Conservation (phyloP, 2,888 invertebrate genomes). For the Synergus laeviventris region DNA sequence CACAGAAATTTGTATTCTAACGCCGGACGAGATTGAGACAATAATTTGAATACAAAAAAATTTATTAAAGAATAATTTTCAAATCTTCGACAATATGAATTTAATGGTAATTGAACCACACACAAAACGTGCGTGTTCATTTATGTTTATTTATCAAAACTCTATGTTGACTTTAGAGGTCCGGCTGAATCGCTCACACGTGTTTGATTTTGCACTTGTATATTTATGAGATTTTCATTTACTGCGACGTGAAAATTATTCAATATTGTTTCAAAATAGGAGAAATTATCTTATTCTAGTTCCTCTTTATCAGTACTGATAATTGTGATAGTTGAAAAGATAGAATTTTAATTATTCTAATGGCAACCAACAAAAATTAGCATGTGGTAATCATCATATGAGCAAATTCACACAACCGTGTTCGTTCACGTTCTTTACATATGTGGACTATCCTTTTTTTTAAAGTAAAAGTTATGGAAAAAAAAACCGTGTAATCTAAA, state of each 20-base stretch:
- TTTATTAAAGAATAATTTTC: neutral
- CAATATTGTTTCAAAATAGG: neutral
- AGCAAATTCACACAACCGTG: too few species aligned
- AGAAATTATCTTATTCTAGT: neutral
- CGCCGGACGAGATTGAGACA: neutral
- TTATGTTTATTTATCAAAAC: neutral
- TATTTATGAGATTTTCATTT: neutral
- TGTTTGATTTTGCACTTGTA: neutral
- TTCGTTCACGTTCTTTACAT: too few species aligned
- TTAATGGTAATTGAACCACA: neutral
- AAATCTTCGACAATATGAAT: neutral
- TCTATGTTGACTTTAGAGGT: neutral
- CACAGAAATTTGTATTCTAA: conserved; percentile 58
- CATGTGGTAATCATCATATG: too few species aligned
- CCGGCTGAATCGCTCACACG: neutral
- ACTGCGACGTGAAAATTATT: neutral
- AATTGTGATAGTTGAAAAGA: neutral
- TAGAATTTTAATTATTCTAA: neutral
- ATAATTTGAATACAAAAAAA: neutral
- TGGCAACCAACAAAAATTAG: neutral
- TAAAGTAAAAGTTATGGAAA: too few species aligned
- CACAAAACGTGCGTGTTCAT: neutral
- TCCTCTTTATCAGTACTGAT: neutral
- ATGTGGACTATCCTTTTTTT: too few species aligned
- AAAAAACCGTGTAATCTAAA: too few species aligned